A percentile compares a stretch with the other conserved stretches of the same genome.
Conservation (phyloP, 2,113 vertebrate species). For the Scalopus aquaticus region DNA sequence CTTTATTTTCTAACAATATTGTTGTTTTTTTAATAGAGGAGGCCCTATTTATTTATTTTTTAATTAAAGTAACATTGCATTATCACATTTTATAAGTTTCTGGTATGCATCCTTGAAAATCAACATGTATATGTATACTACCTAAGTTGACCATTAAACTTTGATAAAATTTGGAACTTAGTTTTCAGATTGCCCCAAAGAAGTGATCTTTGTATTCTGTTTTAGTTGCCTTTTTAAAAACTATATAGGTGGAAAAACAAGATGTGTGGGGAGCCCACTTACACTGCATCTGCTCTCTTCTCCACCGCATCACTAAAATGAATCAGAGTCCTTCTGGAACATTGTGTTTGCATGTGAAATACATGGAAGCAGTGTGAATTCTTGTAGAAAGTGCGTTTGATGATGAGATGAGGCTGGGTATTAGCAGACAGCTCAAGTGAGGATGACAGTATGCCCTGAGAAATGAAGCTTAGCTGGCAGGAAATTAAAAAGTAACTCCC, state of each 20-base stretch:
- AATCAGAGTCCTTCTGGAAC: slow-evolving; percentile 67
- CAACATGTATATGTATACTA: not conserved
- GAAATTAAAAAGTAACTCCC: slow-evolving; percentile 48
- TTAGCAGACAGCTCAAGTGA: not conserved
- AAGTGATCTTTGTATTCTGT: not conserved
- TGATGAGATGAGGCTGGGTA: not conserved
- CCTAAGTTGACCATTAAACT: not conserved
- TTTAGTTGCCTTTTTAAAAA: slow-evolving; percentile 41
- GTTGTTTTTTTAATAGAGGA: not conserved
- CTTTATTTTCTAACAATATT: not conserved
- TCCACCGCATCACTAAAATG: slow-evolving; percentile 15
- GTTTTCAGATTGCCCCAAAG: not conserved
- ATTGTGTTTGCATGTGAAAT: slow-evolving; percentile 58
- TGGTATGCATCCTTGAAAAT: not conserved
- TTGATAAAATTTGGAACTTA: not conserved
- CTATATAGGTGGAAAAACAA: not conserved
- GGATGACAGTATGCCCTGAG: not conserved
- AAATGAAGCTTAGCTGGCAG: slow-evolving; percentile 43
- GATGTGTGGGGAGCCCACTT: not conserved
- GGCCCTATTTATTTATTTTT: not conserved
- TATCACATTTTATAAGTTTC: not conserved
- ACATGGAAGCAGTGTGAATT: slow-evolving; percentile 50
- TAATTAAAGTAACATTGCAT: not conserved
- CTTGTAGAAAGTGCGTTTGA: slow-evolving; percentile 35
- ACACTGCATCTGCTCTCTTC: slow-evolving; percentile 48